phyloP scores from a whole-genome alignment of 2,888 invertebrate species.

The Limnephilus lunatus region DNA sequence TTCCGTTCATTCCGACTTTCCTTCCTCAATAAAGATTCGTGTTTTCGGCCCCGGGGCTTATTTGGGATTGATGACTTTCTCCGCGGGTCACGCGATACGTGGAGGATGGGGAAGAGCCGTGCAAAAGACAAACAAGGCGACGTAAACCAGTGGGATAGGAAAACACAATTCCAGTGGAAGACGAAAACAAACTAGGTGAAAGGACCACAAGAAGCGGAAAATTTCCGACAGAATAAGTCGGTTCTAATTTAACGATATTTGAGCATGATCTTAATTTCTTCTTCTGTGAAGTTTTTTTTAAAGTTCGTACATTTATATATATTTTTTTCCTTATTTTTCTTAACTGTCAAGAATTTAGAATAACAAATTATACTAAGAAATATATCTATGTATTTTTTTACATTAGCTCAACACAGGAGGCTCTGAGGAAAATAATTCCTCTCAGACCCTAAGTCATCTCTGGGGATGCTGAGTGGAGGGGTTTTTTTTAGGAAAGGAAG shows the following conservation, averaged over 20 bases:
- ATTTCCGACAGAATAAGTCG: not conserved
- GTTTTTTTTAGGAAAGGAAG: no score
- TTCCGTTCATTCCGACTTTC: conserved; percentile 31
- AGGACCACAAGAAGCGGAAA: not conserved
- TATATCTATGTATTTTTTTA: no score
- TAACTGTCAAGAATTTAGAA: no score
- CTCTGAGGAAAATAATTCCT: no score
- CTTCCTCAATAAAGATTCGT: conserved; percentile 42
- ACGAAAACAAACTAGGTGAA: not conserved
- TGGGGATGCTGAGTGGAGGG: no score
- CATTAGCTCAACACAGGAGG: no score
- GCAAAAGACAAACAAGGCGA: not conserved
- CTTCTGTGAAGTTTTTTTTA: not conserved
- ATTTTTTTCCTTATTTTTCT: no score
- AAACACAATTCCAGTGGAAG: not conserved
- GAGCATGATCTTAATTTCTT: not conserved
- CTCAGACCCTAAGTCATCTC: no score
- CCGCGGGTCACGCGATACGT: conserved; percentile 22
- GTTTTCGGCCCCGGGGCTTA: conserved; percentile 32
- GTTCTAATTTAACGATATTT: not conserved
- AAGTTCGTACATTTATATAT: no score
- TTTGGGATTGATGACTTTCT: conserved; percentile 40
- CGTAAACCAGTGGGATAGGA: not conserved
- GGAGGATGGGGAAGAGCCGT: conserved; percentile 5
- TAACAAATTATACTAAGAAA: no score